phyloP scores from a whole-genome alignment of 1,140 invertebrate genomes.

The Cydia pomonella region DNA sequence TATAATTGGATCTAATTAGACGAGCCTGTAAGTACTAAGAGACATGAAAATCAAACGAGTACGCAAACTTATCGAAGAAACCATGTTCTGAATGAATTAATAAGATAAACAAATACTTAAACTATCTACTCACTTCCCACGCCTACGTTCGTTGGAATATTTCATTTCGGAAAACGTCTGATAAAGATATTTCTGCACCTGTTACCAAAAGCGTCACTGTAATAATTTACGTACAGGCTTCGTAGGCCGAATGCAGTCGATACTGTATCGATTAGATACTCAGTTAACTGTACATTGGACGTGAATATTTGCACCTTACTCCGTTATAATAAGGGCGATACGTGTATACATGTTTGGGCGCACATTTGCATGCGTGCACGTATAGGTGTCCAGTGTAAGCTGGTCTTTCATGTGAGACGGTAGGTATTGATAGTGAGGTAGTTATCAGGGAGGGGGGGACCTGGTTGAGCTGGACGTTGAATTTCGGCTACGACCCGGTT shows the following conservation, averaged over 20 bases:
- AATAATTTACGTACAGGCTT: conserved; percentile 27
- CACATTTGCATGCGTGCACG: conserved; percentile 75
- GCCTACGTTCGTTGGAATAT: conserved; percentile 1
- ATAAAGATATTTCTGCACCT: neutral
- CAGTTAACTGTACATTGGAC: conserved; percentile 66
- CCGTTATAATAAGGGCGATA: neutral
- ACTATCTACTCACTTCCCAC: conserved; percentile 23
- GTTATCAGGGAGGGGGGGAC: conserved; percentile 47
- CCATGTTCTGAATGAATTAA: neutral
- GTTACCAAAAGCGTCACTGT: conserved; percentile 15
- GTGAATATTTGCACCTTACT: neutral
- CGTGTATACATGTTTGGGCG: neutral
- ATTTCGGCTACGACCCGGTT: conserved; percentile 77
- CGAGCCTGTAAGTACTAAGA: too few species aligned
- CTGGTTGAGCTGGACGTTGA: conserved; percentile 50
- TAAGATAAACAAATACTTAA: neutral
- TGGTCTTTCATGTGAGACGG: conserved; percentile 53
- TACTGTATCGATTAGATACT: conserved; percentile 74
- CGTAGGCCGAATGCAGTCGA: conserved; percentile 48
- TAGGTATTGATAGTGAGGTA: conserved; percentile 34
- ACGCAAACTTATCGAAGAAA: neutral
- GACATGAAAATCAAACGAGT: neutral
- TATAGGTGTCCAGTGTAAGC: conserved; percentile 52
- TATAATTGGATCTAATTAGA: too few species aligned
- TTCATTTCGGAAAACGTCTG: neutral